Conservation (phyloP, 1,140 invertebrate species). For the Drosophila lowei region DNA sequence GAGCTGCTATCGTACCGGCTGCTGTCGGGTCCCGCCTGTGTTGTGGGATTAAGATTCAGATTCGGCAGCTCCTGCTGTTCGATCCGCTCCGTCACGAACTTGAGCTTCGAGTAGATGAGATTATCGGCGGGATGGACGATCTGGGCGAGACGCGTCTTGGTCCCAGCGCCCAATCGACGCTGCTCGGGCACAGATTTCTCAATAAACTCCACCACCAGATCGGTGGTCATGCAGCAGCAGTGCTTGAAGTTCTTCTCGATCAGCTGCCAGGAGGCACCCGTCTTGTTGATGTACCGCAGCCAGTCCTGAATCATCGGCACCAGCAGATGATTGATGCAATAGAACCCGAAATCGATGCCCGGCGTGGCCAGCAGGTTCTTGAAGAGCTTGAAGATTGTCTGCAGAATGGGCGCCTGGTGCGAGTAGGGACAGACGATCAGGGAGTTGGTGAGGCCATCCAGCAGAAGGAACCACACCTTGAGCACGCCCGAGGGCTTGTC, state of each 20-base stretch:
- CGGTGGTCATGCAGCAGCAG: conserved; percentile 94
- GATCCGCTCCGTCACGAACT: conserved; percentile 73
- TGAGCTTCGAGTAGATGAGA: conserved; percentile 75
- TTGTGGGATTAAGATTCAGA: neutral
- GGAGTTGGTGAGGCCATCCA: conserved; percentile 94
- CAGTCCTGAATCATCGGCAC: conserved; percentile 95
- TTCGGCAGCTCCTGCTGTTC: conserved; percentile 30
- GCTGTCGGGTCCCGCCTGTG: conserved; percentile 1
- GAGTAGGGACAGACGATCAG: conserved; percentile 91
- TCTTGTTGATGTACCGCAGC: conserved; percentile 90
- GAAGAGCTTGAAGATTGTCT: conserved; percentile 93
- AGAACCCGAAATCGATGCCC: conserved; percentile 93
- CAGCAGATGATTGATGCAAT: conserved; percentile 94
- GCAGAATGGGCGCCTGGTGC: conserved; percentile 93
- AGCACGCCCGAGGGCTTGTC: conserved; percentile 93
- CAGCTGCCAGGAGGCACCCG: conserved; percentile 88
- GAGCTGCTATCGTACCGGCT: conserved; percentile 58
- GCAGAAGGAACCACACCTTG: conserved; percentile 94
- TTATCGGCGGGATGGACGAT: conserved; percentile 79
- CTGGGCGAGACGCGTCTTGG: conserved; percentile 73
- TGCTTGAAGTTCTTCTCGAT: conserved; percentile 95
- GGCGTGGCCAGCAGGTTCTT: conserved; percentile 89
- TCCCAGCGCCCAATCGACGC: conserved; percentile 42
- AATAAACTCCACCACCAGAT: conserved; percentile 93
- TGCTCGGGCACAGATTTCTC: conserved; percentile 79